Base-by-base conservation (phyloP, 2,113 vertebrate species). In the Hypomesus transpacificus region DNA sequence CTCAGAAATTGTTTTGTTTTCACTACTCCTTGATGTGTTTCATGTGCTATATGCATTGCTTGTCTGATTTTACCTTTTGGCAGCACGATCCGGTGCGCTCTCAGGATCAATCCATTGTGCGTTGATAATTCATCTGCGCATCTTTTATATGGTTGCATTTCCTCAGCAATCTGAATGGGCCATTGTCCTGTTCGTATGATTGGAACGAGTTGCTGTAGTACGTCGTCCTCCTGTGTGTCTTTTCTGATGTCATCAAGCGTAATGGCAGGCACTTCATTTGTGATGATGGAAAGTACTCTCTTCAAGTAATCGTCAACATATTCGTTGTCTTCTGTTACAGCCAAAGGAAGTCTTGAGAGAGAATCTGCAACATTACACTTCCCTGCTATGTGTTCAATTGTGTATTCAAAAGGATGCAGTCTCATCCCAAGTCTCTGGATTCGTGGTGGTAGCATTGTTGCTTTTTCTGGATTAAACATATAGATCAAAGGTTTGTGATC, bases 401-500 rank as follows among this genome's bases (percentile, higher is more conserved):
- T 68, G 51, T 68, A 24, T 22, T 68, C 20, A 54, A 39, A 73
- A 28, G 51, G 50, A 6, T 73, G 60, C 31, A 65, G 20, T 59
- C 71, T 68, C 26, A 46, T 39, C 17, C 53, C 71, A 28, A 58
- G 56, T 57, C 53, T 67, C 20, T 68, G 72, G 16, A 74, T 59
- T 58, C 72, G 6, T 9, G 26, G 53, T 39, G 57, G 66, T 56
- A 54, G 56, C 14, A 63, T 13, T 9, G 21, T 54, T 52, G 59
- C 59, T 58, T 56, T 66, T 52, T 66, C 54, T 61, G 75, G 69
- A 39, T 61, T 77, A 3, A 72, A 62, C 75, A 73, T 71, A n/a
- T 70, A 70, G 21, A 76, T 66, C 20, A 71, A 39, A n/a, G 75
- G 75, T 21, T 53, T 58, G 39, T 60, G 69, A 21, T 58, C 68